Evolutionary conservation across 2,113 vertebrate genomes (phyloP).

Genomic region (Xiphophorus hellerii): DNA sequence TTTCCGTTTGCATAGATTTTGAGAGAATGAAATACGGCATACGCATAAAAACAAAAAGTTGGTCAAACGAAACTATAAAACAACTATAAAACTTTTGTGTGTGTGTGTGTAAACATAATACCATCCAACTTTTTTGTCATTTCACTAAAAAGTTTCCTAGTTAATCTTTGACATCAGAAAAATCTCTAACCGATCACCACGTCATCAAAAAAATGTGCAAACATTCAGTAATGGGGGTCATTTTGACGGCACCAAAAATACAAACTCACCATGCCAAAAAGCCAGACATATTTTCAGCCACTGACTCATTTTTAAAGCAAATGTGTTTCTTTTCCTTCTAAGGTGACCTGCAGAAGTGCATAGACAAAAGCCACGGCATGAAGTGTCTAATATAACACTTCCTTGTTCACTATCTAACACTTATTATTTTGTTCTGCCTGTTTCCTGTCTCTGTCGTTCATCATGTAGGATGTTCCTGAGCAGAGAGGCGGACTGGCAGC

Average conservation of each 20-base stretch:
- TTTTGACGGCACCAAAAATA: background rate
- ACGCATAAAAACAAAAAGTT: too few species aligned
- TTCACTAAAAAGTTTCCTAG: background rate
- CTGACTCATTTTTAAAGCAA: slow-evolving; percentile 15
- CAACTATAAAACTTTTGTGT: too few species aligned
- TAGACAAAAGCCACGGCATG: slow-evolving; percentile 38
- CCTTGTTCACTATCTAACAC: slow-evolving; percentile 45
- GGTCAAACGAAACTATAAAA: too few species aligned
- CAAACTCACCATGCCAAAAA: background rate
- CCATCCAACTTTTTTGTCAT: background rate
- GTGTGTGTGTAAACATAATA: background rate
- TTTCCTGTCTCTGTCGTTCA: slow-evolving; percentile 23
- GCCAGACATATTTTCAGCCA: slow-evolving; percentile 10
- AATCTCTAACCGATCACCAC: background rate
- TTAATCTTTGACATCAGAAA: background rate
- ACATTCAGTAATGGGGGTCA: background rate
- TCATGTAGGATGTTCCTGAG: background rate
- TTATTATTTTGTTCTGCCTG: slow-evolving; percentile 39
- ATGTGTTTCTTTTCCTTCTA: slow-evolving; percentile 42
- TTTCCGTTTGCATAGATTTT: too few species aligned
- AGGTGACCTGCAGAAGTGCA: slow-evolving; percentile 29
- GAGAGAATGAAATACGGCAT: too few species aligned
- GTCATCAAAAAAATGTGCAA: slow-evolving; percentile 6
- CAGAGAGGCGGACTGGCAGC: background rate
- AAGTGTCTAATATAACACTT: slow-evolving; percentile 49